These are phyloP conservation scores for Gallinago stenura DNA, from an alignment of 2,797 vertebrate genomes.

Conservation along the genomic window DNA sequence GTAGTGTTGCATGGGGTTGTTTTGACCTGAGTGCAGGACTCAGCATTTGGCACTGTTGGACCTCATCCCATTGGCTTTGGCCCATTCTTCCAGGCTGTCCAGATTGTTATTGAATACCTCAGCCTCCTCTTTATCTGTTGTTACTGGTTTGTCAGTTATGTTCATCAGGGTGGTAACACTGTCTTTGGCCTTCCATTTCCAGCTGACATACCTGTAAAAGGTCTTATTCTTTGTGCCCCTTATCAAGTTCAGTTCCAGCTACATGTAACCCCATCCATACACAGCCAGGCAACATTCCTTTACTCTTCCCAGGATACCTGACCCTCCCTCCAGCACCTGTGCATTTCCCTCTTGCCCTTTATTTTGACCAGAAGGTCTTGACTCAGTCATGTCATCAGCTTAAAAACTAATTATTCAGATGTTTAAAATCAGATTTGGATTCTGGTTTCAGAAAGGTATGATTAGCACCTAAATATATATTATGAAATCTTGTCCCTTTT, in stretches of 20 bases:
- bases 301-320: neutral
- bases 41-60: too few species aligned
- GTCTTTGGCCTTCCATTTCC: neutral
- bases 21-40: too few species aligned
- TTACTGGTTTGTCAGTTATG: neutral
- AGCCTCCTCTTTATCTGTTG: neutral
- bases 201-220: neutral
- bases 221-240: neutral
- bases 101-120: neutral
- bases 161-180: neutral
- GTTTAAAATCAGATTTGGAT: neutral
- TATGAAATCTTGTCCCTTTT: neutral
- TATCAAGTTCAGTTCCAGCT: neutral
- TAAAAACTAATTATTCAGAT: accelerated
- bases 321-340: too few species aligned
- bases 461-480: neutral
- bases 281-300: neutral
- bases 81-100: too few species aligned
- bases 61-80: too few species aligned
- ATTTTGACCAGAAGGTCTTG: neutral
- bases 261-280: neutral
- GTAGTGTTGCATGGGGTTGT: too few species aligned
- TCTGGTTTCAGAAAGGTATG: neutral
- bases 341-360: neutral
- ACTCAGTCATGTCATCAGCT: neutral